These are phyloP conservation scores for Drosophila mettleri DNA, from an alignment of 2,888 invertebrate species.

Conservation along the genomic window DNA sequence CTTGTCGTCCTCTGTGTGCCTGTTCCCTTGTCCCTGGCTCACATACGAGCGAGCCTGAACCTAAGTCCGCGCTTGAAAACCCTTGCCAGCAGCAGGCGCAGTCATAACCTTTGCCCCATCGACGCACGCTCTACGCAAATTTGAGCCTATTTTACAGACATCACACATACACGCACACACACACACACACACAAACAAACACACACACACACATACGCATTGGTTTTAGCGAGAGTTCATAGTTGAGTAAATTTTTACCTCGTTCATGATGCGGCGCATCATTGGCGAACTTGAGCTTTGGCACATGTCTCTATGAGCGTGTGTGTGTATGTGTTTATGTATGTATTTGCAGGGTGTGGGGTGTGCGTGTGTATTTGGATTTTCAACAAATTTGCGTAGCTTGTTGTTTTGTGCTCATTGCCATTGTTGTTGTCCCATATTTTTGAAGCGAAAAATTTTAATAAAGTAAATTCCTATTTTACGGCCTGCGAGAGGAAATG, in stretches of 20 bases:
- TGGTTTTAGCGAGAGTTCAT: conserved; percentile 61
- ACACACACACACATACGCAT: background rate
- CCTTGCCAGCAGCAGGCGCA: conserved; percentile 63
- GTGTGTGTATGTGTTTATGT: conserved; percentile 1
- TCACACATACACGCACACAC: conserved; percentile 22
- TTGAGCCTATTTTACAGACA: conserved; percentile 67
- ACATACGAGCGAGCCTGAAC: conserved; percentile 14
- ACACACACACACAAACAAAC: background rate
- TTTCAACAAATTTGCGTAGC: conserved; percentile 59
- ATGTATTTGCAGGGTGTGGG: background rate
- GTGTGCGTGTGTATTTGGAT: conserved; percentile 24
- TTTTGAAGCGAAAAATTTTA: conserved; percentile 78
- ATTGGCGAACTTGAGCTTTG: conserved; percentile 50
- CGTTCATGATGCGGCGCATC: conserved; percentile 61
- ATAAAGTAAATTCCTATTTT: conserved; percentile 81
- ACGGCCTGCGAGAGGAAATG: conserved; percentile 46
- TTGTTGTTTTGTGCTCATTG: conserved; percentile 63
- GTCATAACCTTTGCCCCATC: conserved; percentile 64
- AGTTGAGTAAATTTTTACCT: conserved; percentile 80
- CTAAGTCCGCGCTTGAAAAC: conserved; percentile 33
- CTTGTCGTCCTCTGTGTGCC: background rate
- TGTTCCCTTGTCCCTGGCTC: background rate
- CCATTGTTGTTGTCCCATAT: conserved; percentile 71
- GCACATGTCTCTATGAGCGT: conserved; percentile 3
- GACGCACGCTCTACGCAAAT: conserved; percentile 61